phyloP scores from a whole-genome alignment of 1,140 invertebrate genomes.

The Meteorus sp. region DNA sequence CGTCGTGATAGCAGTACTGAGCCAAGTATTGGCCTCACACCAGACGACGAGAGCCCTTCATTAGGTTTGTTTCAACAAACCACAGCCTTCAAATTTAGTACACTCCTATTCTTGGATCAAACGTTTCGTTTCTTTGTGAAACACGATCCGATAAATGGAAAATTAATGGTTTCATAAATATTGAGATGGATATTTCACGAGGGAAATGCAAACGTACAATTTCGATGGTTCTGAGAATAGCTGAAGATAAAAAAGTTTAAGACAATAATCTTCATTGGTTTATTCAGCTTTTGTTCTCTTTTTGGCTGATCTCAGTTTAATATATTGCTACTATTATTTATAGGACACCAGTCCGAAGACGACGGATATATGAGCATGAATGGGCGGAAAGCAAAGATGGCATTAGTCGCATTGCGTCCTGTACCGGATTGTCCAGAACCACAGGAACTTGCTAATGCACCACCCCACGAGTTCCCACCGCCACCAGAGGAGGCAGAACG shows the following conservation, averaged over 20 bases:
- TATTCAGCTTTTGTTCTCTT: background rate
- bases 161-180: background rate
- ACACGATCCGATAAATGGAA: background rate
- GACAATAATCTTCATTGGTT: background rate
- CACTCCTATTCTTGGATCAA: constrained; percentile 14
- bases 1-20: constrained; percentile 59
- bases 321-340: background rate
- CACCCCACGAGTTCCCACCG: constrained; percentile 64
- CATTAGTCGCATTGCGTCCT: constrained; percentile 66
- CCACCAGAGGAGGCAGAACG: constrained; percentile 74
- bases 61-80: constrained; percentile 56
- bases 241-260: background rate
- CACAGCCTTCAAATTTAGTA: constrained; percentile 19
- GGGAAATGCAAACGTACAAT: no score
- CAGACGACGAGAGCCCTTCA: constrained; percentile 73
- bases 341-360: constrained; percentile 80
- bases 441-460: constrained; percentile 62
- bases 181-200: background rate
- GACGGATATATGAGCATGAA: constrained; percentile 90
- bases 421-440: constrained; percentile 65
- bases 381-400: constrained; percentile 75
- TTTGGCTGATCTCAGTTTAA: no score
- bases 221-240: background rate
- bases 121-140: constrained; percentile 3
- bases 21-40: constrained; percentile 58